A percentile compares a stretch with the other conserved stretches of the same genome.
These are phyloP conservation scores for Xiphophorus hellerii DNA, from an alignment of 2,113 vertebrate species.

Conservation along the genomic window DNA sequence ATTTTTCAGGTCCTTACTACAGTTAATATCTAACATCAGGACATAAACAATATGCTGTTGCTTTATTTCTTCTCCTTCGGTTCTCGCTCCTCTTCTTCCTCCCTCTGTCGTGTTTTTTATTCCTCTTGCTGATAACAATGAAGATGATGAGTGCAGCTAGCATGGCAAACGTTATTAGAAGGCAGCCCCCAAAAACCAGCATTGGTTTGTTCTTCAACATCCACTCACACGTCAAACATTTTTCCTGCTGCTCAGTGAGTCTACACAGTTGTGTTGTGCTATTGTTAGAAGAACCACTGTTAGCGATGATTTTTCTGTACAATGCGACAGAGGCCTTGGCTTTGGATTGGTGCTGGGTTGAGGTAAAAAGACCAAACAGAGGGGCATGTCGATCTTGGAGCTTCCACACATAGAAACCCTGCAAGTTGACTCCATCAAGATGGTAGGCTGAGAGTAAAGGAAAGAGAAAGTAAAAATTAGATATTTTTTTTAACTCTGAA, in stretches of 20 bases:
- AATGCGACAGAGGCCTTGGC: conserved; percentile 85
- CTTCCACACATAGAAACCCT: conserved; percentile 92
- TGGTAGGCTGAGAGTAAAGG: conserved; percentile 81
- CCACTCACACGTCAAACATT: conserved; percentile 80
- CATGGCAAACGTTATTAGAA: conserved; percentile 80
- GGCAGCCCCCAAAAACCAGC: conserved; percentile 87
- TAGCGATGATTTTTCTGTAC: conserved; percentile 85
- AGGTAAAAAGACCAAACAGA: conserved; percentile 89
- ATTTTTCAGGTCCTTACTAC: conserved; percentile 17
- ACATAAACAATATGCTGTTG: conserved; percentile 26
- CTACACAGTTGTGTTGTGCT: conserved; percentile 54
- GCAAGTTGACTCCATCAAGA: conserved; percentile 87
- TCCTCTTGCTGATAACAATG: conserved; percentile 80
- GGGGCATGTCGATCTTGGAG: conserved; percentile 85
- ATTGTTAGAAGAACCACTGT: conserved; percentile 79
- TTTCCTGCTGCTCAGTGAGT: not conserved
- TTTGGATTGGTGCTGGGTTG: conserved; percentile 80
- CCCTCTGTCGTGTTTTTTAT: conserved; percentile 26
- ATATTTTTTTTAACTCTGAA: not conserved
- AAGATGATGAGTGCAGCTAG: conserved; percentile 76
- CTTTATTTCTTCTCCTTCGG: conserved; percentile 29
- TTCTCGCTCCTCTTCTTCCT: conserved; percentile 28
- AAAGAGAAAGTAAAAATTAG: not conserved
- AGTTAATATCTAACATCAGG: conserved; percentile 14
- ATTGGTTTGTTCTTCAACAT: conserved; percentile 84